Evolutionary conservation across 2,113 vertebrate genomes (phyloP).

Genomic region (Phocoena sinus): DNA sequence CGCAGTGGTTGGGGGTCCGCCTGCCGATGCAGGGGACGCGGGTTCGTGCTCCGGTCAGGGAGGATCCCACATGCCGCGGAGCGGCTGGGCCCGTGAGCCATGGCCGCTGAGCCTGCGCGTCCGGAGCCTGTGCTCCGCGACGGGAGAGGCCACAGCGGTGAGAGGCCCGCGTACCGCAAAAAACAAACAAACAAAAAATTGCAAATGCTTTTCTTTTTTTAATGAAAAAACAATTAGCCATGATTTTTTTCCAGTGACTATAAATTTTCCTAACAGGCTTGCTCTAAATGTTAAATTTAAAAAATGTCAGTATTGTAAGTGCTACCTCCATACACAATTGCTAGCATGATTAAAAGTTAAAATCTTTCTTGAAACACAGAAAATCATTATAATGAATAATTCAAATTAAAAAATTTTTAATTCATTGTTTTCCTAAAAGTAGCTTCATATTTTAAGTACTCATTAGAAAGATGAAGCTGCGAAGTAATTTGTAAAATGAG

Average conservation of each 20-base stretch:
- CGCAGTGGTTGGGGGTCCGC: too few relatives aligned
- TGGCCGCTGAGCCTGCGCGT: too few relatives aligned
- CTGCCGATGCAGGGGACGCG: too few relatives aligned
- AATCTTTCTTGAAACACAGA: not conserved
- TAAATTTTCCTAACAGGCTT: not conserved
- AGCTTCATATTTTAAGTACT: not conserved
- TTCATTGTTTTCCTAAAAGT: not conserved
- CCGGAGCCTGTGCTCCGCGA: too few relatives aligned
- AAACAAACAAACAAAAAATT: too few relatives aligned
- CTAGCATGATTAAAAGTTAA: not conserved
- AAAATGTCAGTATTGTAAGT: not conserved
- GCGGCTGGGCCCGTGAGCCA: too few relatives aligned
- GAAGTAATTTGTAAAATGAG: slow-evolving; percentile 15
- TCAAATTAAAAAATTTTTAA: not conserved
- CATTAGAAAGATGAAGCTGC: slow-evolving; percentile 14
- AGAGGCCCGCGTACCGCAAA: too few relatives aligned
- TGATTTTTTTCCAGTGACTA: not conserved
- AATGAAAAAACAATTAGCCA: not conserved
- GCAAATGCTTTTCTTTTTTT: not conserved
- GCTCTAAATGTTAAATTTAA: not conserved
- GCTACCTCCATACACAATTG: not conserved
- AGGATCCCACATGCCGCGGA: too few relatives aligned
- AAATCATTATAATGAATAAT: not conserved
- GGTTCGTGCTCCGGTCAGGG: too few relatives aligned
- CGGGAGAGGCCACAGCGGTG: too few relatives aligned